A percentile compares a stretch with the other conserved stretches of the same genome.
These are phyloP conservation scores for Cololabis saira DNA, from an alignment of 2,113 vertebrate species.

Conservation along the genomic window DNA sequence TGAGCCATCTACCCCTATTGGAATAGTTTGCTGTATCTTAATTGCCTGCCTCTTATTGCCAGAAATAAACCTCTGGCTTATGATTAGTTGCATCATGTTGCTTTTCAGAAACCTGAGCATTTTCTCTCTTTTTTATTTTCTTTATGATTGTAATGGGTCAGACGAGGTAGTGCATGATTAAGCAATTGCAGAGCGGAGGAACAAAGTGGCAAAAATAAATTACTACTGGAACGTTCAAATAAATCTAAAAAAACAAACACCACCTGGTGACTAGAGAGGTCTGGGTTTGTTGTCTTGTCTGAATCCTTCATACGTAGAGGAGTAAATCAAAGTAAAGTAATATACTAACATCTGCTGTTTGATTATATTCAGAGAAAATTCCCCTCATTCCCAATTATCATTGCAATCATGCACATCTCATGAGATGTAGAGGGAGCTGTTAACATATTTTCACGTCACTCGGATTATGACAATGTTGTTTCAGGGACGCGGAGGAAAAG, in stretches of 20 bases:
- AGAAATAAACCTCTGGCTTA: too few relatives aligned
- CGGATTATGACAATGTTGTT: conserved; percentile 15
- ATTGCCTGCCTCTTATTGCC: too few relatives aligned
- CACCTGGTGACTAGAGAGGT: too few relatives aligned
- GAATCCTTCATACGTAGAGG: neutral
- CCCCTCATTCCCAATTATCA: conserved; percentile 4
- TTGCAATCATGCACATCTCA: neutral
- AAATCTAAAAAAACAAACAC: too few relatives aligned
- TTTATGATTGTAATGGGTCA: conserved; percentile 1
- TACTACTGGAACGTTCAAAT: conserved; percentile 11
- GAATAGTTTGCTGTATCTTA: too few relatives aligned
- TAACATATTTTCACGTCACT: conserved; percentile 19
- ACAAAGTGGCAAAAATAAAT: conserved; percentile 9
- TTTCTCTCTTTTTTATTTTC: too few relatives aligned
- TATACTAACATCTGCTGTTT: neutral
- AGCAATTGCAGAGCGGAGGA: neutral
- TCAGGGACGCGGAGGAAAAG: conserved; percentile 94
- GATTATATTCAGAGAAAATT: conserved; percentile 10
- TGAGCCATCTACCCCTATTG: too few relatives aligned
- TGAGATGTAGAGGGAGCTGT: neutral
- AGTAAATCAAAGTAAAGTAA: neutral
- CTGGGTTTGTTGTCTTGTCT: too few relatives aligned
- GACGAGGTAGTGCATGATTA: conserved; percentile 3
- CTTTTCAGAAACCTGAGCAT: too few relatives aligned
- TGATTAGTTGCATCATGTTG: too few relatives aligned